Base-by-base conservation (phyloP, 2,888 invertebrate genomes). In the Drosophila percnosoma region DNA sequence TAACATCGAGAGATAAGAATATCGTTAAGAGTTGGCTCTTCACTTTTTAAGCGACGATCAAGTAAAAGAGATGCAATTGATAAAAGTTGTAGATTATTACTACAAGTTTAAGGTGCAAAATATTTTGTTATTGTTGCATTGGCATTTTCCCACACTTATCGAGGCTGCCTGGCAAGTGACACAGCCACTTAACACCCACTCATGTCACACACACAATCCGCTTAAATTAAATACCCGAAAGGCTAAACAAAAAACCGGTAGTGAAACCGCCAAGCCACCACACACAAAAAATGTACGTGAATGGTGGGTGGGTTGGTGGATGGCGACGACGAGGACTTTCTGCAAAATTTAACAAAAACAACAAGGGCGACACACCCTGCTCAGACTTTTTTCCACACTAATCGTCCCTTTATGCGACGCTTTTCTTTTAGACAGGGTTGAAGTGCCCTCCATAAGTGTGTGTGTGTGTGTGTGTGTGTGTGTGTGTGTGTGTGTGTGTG, bases 331-430 rank as follows among this genome's bases (percentile, higher is more conserved):
- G 77, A 74, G 78, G 81, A 85, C 82, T 89, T 90, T 90, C 87
- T 90, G 90, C 90, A 89, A 90, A 90, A 90, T 90, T 90, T 90
- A 90, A 90, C 90, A 90, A 90, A 91, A 90, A 89, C 90, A 90
- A 90, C 83, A 90, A 83, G 77, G 76, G 82, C 59, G 70, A 74
- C 83, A 59, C 70, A 79, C 77, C 77, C 79, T 57, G 51, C 72
- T 68, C 59, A 65, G 42, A 55, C 64, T 63, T 84, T 76, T 87
- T 89, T 73, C 76, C 54, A 53, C 72, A 83, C 85, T 86, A 83
- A 86, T 86, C 87, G 86, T 82, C 89, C 87, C 82, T 82, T 88
- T 80, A 75, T 77, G 84, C 76, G 73, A 75, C 71, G 87, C 63
- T 80, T 84, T 83, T 84, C 75, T 73, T 73, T 68, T 63, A 51